phyloP scores from a whole-genome alignment of 1,140 invertebrate species.

The Ceratina australensis region DNA sequence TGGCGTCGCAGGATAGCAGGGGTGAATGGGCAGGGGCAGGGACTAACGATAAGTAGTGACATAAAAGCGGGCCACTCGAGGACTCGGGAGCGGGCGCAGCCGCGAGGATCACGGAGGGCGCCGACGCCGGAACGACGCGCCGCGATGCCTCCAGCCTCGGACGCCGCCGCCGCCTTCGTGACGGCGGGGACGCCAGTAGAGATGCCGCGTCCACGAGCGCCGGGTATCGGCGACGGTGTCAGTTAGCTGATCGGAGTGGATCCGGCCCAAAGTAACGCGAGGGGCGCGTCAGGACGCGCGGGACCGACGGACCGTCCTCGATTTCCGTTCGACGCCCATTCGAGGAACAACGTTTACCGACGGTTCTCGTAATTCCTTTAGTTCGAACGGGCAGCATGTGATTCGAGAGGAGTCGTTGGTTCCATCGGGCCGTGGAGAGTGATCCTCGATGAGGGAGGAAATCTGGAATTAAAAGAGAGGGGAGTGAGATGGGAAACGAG shows the following conservation, averaged over 20 bases:
- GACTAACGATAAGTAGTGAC: no score
- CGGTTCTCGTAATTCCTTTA: not conserved
- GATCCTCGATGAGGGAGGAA: no score
- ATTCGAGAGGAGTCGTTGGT: not conserved
- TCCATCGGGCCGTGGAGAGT: not conserved
- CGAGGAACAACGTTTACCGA: not conserved
- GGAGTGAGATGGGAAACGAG: slow-evolving; percentile 1
- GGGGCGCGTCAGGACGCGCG: slow-evolving; percentile 19
- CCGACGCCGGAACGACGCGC: slow-evolving; percentile 29
- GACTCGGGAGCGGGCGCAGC: slow-evolving; percentile 38
- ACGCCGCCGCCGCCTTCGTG: not conserved
- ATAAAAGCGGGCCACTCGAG: slow-evolving; percentile 40
- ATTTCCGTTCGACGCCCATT: slow-evolving; percentile 9
- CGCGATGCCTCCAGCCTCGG: not conserved
- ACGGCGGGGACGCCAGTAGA: slow-evolving; percentile 39
- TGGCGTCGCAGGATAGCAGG: slow-evolving; percentile 1
- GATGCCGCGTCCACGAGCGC: slow-evolving; percentile 39
- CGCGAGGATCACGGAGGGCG: slow-evolving; percentile 30
- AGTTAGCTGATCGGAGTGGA: slow-evolving; percentile 44
- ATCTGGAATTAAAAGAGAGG: not conserved
- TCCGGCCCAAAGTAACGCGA: slow-evolving; percentile 37
- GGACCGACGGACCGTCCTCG: slow-evolving; percentile 12
- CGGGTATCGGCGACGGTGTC: not conserved
- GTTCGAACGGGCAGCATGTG: not conserved
- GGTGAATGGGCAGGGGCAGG: slow-evolving; percentile 24